Conservation (phyloP, 2,888 invertebrate species). For the Diloba caeruleocephala region DNA sequence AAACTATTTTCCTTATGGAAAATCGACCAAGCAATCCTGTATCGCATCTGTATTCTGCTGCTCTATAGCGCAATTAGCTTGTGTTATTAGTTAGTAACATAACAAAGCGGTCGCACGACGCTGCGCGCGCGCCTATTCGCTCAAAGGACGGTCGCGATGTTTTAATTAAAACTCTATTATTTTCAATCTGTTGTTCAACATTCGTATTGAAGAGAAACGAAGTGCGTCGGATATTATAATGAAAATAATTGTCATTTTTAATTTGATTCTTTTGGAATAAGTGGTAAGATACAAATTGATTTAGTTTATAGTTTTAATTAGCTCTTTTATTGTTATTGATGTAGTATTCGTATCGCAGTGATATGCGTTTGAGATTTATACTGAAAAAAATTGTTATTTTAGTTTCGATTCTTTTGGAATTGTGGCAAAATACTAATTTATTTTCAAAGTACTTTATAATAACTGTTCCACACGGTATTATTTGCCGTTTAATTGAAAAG, state of each 20-base stretch:
- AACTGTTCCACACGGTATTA: too few species aligned
- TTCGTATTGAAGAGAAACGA: constrained; percentile 30
- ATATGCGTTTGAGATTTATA: too few species aligned
- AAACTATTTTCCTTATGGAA: background rate
- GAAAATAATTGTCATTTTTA: background rate
- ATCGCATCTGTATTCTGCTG: constrained; percentile 11
- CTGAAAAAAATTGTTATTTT: too few species aligned
- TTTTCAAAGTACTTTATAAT: too few species aligned
- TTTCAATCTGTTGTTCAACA: constrained; percentile 13
- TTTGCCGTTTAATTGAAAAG: too few species aligned
- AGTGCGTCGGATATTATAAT: constrained; percentile 9
- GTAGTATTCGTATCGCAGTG: too few species aligned
- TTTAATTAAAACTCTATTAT: constrained; percentile 30
- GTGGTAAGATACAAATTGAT: constrained; percentile 19
- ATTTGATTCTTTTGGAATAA: constrained; percentile 8
- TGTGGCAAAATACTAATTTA: too few species aligned
- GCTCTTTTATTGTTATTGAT: too few species aligned
- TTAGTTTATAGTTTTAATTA: too few species aligned
- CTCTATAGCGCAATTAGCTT: constrained; percentile 15
- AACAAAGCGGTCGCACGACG: constrained; percentile 29
- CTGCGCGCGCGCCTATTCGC: constrained; percentile 38
- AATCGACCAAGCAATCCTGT: background rate
- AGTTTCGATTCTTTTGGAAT: too few species aligned
- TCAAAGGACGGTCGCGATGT: constrained; percentile 26
- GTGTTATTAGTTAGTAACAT: constrained; percentile 34